Base-by-base conservation (phyloP, 2,888 invertebrate species). In the Heliconius ismenius region DNA sequence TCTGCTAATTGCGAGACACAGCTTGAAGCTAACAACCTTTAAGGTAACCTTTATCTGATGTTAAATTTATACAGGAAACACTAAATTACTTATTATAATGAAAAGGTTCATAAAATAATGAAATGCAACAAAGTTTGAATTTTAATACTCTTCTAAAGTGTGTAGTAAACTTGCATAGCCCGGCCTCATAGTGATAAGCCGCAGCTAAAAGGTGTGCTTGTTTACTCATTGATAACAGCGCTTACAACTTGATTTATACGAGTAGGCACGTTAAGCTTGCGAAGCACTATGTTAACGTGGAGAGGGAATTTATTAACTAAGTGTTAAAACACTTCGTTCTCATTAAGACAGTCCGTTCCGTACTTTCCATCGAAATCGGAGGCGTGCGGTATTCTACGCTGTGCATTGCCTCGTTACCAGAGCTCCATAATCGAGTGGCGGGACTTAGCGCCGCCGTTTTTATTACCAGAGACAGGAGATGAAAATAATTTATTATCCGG, bases 161-260 rank as follows among this genome's bases (percentile, higher is more conserved):
- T 63, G 10, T 21, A 73, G 43, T 43, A 28, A 73, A 6, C 39
- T 39, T 63, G 39, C 24, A 15, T 21, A 26, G n/a, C n/a, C 10
- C 58, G 1, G 32, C 32, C 9, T 32, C 9, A 32, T 32, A 32
- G 32, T 60, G 73, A 73, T 73, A 73, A 73, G 62, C 26, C 39
- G 32, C n/a, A n/a, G 32, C 54, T 54, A 54, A 21, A 58, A 11
- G 54, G 36, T 70, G 36, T 32, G 70, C 36, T 63, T 63, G 63
- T 63, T 63, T 73, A 62, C 21, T 26, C 39, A 63, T 43, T 73
- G 73, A 73, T 73, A 73, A 73, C 18, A 26, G 9, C 28, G 62
- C 43, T 73, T 63, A 62, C 21, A 73, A 58, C 73, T 62, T 63
- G 62, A 13, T 7, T 43, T 18, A 28, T 49, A 39, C 39, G 39